phyloP scores from a whole-genome alignment of 53 echinoderm and acorn worm genomes.

The Mesocentrotus franciscanus region DNA sequence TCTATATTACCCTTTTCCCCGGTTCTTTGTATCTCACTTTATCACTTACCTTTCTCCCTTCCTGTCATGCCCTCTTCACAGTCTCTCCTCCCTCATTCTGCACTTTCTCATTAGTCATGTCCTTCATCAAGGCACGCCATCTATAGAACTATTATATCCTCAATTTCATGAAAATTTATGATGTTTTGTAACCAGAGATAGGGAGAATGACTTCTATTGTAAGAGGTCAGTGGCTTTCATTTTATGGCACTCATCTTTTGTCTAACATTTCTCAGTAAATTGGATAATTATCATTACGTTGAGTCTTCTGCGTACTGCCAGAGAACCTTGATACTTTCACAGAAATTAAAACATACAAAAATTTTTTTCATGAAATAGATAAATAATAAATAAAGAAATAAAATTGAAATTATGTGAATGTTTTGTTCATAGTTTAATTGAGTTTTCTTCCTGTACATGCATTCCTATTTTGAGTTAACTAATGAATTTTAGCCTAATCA shows the following conservation, averaged over 20 bases:
- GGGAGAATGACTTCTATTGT: neutral
- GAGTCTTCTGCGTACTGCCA: no score
- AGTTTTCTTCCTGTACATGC: no score
- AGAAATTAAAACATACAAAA: no score
- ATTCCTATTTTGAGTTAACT: no score
- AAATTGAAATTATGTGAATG: no score
- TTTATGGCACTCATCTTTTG: neutral
- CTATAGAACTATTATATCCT: neutral
- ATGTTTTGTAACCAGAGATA: neutral
- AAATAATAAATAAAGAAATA: no score
- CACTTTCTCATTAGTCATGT: neutral
- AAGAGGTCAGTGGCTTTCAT: neutral
- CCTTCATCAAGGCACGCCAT: neutral
- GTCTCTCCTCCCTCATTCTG: neutral
- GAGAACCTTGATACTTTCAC: no score
- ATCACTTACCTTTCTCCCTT: conserved; percentile 17
- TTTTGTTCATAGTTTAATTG: no score
- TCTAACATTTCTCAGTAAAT: neutral
- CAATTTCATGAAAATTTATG: neutral
- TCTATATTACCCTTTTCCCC: neutral
- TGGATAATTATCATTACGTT: neutral
- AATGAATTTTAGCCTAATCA: no score
- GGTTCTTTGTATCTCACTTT: neutral
- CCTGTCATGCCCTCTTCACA: neutral
- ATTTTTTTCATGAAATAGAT: no score